Evolutionary conservation across 2,888 invertebrate genomes (phyloP), one percentile per base, ranked within the genome.

Genomic region (Caenorhabditis sp.): DNA sequence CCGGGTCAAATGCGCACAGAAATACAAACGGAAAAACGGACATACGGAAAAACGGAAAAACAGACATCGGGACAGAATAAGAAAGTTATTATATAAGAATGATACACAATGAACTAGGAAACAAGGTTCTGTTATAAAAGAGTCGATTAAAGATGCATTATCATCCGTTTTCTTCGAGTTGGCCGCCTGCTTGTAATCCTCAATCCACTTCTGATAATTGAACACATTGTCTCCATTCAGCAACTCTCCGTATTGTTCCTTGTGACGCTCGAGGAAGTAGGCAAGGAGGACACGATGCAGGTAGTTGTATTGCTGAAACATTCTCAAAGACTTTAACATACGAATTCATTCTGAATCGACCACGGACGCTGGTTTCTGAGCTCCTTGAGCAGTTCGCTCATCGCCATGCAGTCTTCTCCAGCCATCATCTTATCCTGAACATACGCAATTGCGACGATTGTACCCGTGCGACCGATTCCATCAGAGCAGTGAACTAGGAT

Each of bases 401-500:
- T 86, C 26, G 62, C 79, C 61, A 80, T 77, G 47, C 82, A 77
- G 5, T 77, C 24, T 20, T 69, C 62, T 18, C 70, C 79, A n/a
- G 74, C 74, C 69, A 55, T 40, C 65, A 82, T 81, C 18, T 71
- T 68, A 51, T 87, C 84, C 28, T 79, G 71, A 37, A 82, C 79
- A 47, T 80, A 85, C 22, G 82, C 86, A 22, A 86, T 84, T 20
- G 84, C 85, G 13, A 87, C 82, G 20, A 86, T 85, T 15, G 83
- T 81, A 11, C 86, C 87, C 15, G 86, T 85, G 13, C 88, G 76
- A 6, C 88, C 88, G 62, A 88, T 87, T 18, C 88, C 88, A 6
- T 88, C 88, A 11, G 86, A 85, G 60, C 88, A 88, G 64, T 88
- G 88, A 1, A 88, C 88, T 0, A 85, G 61, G 37, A 88, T 85